Percentiles rank a stretch among this genome's conserved stretches.
phyloP scores from a whole-genome alignment of 2,113 vertebrate species.

The Pseudorhombus dupliciocellatus region DNA sequence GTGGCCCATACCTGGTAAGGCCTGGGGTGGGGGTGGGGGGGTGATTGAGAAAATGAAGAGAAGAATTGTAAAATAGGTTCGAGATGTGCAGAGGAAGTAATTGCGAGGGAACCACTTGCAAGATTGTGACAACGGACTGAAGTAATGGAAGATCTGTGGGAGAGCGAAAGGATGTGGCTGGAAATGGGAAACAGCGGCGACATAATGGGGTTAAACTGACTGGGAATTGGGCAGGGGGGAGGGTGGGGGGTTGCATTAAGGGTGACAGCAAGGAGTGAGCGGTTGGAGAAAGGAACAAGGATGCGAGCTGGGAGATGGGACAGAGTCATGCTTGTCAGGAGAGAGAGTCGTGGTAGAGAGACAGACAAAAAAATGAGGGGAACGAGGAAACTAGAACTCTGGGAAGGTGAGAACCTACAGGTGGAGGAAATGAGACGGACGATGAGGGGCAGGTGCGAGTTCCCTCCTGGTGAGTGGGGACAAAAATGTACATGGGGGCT shows the following conservation, averaged over 20 bases:
- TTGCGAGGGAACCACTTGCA: background rate
- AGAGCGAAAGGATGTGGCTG: constrained; percentile 1
- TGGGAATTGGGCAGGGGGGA: constrained; percentile 5
- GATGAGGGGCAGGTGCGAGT: background rate
- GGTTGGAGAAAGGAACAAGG: background rate
- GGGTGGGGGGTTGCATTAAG: constrained; percentile 2
- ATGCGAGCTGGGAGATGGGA: background rate
- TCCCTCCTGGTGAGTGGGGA: constrained; percentile 5
- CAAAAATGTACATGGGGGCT: constrained; percentile 23
- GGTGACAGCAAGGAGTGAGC: background rate
- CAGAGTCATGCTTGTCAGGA: background rate
- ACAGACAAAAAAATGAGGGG: background rate
- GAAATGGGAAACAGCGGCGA: background rate
- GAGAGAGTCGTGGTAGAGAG: background rate
- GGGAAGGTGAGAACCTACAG: background rate
- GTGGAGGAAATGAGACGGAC: background rate
- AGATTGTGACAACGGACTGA: constrained; percentile 6
- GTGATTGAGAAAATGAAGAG: background rate
- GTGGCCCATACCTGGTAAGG: constrained; percentile 98
- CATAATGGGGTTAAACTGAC: constrained; percentile 11
- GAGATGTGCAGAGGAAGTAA: background rate
- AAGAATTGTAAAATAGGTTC: background rate
- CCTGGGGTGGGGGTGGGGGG: background rate
- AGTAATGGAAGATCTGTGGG: background rate
- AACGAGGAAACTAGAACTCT: background rate